Evolutionary conservation across 1,140 invertebrate genomes (phyloP), one percentile per base, ranked within the genome.

Genomic region (Oedothorax gibbosus): DNA sequence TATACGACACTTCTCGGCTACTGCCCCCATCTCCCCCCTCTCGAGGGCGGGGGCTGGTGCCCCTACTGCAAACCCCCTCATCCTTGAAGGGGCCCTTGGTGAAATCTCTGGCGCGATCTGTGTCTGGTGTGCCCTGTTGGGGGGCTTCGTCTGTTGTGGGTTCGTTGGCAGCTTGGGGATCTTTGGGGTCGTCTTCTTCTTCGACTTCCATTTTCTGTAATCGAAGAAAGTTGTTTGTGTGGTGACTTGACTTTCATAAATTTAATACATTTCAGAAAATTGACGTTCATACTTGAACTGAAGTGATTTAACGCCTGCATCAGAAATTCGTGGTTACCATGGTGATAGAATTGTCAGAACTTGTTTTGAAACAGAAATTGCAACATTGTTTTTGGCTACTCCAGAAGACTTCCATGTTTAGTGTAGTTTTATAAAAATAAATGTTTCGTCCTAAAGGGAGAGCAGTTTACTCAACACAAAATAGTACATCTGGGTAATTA

Each of bases 121-220:
- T 76, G 53, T 84, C 81, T 11, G 81, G 81, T 0, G 81, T 84
- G 20, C 81, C 71, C 20, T 76, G 81, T 1, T 64, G 62, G 62
- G 65, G 53, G 56, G 56, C 57, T 14, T 20, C 60, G 2, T 75
- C 81, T n/a, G 72, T 57, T 0, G 35, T 14, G 0, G 56, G 69
- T 8, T 76, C 81, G 50, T 20, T 72, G 8, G 62, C 72, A 4
- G 65, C 68, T 21, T 66, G 35, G 21, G 68, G 77, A 10, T 85
- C 66, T 9, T 86, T 86, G 1, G 57, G 78, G 20, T 87, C 79
- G 7, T 87, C 86, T 20, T 81, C 81, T 15, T 77, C 83, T 50
- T 78, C 80, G 14, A 80, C 53, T 49, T 87, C 86, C 76, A 82
- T 87, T 83, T 86, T 87, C 85, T 75, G 62, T 4, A 62, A 80